Conservation (phyloP, 2,888 invertebrate genomes). For the Yponomeuta plumbellus region DNA sequence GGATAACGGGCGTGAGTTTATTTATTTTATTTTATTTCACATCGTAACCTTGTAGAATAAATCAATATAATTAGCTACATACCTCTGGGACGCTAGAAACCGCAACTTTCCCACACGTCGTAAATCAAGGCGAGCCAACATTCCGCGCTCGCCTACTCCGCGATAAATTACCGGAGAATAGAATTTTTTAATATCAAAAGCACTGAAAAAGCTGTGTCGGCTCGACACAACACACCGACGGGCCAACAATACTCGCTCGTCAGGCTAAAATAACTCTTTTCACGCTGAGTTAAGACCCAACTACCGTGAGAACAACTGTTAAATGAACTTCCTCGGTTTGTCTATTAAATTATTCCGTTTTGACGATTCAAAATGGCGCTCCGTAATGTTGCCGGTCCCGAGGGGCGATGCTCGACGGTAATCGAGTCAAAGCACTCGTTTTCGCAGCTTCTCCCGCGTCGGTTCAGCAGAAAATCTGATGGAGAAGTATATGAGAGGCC, state of each 20-base stretch:
- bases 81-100: not conserved
- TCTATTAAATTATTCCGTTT: slow-evolving; percentile 70
- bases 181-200: slow-evolving; percentile 6
- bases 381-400: slow-evolving; percentile 51
- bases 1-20: too few relatives aligned
- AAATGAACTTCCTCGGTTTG: slow-evolving; percentile 29
- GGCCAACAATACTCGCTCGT: not conserved
- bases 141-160: not conserved
- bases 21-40: too few relatives aligned
- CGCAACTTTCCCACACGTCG: not conserved
- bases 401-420: not conserved
- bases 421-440: not conserved
- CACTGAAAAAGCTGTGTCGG: slow-evolving; percentile 7
- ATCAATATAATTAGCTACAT: too few relatives aligned
- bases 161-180: slow-evolving; percentile 7
- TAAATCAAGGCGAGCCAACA: not conserved
- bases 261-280: not conserved
- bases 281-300: not conserved
- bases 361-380: slow-evolving; percentile 54
- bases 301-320: slow-evolving; percentile 38
- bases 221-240: not conserved
- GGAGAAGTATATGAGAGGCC: not conserved
- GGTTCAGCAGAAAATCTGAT: slow-evolving; percentile 21
- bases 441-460: slow-evolving; percentile 7
- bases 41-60: too few relatives aligned